A percentile compares a stretch with the other conserved stretches of the same genome.
phyloP scores from a whole-genome alignment of 2,888 invertebrate genomes.

The Agriopis leucophaearia region DNA sequence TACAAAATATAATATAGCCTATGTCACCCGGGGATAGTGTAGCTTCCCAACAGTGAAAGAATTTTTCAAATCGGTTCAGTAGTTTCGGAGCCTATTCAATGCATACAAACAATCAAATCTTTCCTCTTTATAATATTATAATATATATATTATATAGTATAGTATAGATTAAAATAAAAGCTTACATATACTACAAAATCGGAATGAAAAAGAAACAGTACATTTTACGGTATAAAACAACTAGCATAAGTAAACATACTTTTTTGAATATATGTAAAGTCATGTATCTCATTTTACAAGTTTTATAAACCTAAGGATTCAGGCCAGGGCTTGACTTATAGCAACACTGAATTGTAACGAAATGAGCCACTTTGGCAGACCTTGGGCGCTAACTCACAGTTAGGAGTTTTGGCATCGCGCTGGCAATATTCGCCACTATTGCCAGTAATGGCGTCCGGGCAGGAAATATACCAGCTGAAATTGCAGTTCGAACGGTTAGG shows the following conservation, averaged over 20 bases:
- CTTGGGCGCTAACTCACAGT: slow-evolving; percentile 13
- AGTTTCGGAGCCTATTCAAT: too few species aligned
- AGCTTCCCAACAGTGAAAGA: too few species aligned
- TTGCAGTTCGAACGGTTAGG: not conserved
- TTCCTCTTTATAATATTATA: too few species aligned
- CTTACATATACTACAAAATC: too few species aligned
- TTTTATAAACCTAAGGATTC: not conserved
- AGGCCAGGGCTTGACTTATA: not conserved
- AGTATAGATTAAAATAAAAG: too few species aligned
- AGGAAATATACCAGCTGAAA: slow-evolving; percentile 1
- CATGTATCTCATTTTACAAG: not conserved
- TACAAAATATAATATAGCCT: too few species aligned
- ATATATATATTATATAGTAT: too few species aligned
- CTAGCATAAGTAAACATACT: not conserved
- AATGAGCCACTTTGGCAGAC: slow-evolving; percentile 19
- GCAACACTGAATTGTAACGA: not conserved
- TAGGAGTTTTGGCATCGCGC: slow-evolving; percentile 18
- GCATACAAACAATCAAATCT: too few species aligned
- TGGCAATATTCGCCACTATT: slow-evolving; percentile 15
- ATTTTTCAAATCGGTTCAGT: too few species aligned
- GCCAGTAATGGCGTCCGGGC: slow-evolving; percentile 16
- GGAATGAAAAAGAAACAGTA: too few species aligned
- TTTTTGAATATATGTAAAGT: too few species aligned
- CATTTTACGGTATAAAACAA: not conserved
- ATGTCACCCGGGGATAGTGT: too few species aligned